Conservation (phyloP, 2,888 invertebrate species). For the Tinea trinotella region DNA sequence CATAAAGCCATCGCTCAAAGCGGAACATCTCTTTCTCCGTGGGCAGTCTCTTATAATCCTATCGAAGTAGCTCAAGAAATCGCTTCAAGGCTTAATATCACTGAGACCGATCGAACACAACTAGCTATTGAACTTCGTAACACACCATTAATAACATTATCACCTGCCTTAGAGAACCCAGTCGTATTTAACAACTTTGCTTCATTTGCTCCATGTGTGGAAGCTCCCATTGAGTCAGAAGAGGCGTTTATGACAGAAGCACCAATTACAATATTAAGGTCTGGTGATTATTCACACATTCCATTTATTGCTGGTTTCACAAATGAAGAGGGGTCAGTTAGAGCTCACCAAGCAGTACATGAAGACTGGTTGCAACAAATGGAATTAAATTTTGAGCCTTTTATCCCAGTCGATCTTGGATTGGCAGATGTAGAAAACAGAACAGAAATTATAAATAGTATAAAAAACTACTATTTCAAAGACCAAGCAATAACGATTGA, state of each 20-base stretch:
- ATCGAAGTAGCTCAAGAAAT: constrained; percentile 39
- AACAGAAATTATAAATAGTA: constrained; percentile 30
- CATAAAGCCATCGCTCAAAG: constrained; percentile 54
- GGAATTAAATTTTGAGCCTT: constrained; percentile 47
- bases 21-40: constrained; percentile 47
- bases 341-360: constrained; percentile 38
- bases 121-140: constrained; percentile 36
- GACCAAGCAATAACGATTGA: constrained; percentile 38
- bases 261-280: constrained; percentile 41
- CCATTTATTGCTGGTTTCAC: constrained; percentile 50
- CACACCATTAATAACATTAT: constrained; percentile 35
- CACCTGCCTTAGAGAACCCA: constrained; percentile 31
- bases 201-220: constrained; percentile 56
- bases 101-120: constrained; percentile 30
- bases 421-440: constrained; percentile 28
- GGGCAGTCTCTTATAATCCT: constrained; percentile 57
- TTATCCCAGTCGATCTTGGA: constrained; percentile 46
- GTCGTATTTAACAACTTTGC: constrained; percentile 45
- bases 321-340: constrained; percentile 49
- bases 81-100: constrained; percentile 41
- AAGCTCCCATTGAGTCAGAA: constrained; percentile 32
- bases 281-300: constrained; percentile 43
- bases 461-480: constrained; percentile 45
- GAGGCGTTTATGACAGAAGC: constrained; percentile 41
- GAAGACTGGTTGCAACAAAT: constrained; percentile 40